Percentiles rank a stretch among this genome's conserved stretches.
Conservation (phyloP, 2,888 invertebrate species). For the Formica aserva region DNA sequence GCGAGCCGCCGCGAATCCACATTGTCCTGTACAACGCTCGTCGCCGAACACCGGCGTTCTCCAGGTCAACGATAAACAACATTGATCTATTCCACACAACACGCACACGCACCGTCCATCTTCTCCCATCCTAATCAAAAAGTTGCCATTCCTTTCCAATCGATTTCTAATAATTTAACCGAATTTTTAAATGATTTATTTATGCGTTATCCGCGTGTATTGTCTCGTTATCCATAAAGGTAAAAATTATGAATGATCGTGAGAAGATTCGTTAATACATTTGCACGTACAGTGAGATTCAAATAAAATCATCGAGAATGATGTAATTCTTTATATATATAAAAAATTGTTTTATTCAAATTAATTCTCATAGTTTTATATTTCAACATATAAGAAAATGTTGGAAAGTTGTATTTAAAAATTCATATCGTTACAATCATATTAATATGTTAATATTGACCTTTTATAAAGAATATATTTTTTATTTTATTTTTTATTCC, state of each 20-base stretch:
- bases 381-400: background rate
- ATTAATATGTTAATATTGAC: background rate
- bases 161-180: too few relatives aligned
- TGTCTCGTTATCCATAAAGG: background rate
- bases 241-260: background rate
- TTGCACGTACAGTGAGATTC: background rate
- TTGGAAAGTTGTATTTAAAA: background rate
- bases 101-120: background rate
- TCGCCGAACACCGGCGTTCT: background rate
- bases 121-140: background rate
- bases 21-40: background rate
- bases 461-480: background rate
- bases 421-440: background rate
- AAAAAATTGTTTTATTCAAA: too few relatives aligned
- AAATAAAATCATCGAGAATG: background rate
- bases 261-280: background rate
- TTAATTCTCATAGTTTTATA: background rate
- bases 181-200: too few relatives aligned
- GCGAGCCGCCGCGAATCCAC: background rate
- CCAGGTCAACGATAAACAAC: constrained; percentile 1
- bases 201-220: too few relatives aligned
- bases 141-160: too few relatives aligned
- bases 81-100: background rate
- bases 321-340: background rate
- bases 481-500: background rate